Evolutionary conservation across 2,888 invertebrate species (phyloP), one percentile per base, ranked within the genome.

Genomic region (Caenorhabditis macrosperma): DNA sequence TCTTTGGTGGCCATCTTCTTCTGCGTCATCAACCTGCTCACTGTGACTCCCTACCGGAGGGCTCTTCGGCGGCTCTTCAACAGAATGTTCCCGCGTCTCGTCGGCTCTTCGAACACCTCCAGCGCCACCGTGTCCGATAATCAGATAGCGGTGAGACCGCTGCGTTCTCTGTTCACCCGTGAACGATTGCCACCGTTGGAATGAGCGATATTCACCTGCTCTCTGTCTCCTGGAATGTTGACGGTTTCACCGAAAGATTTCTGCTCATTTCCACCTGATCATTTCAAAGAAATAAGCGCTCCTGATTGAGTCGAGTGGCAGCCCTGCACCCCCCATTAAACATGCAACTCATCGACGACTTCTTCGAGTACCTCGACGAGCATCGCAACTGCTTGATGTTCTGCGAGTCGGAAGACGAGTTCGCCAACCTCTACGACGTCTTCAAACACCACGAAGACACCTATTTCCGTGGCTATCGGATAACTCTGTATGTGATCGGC

Each of bases 151-250:
- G 57, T 48, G 1, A 30, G 17, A 20, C 1, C 28, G n/a, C n/a
- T n/a, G n/a, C n/a, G n/a, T 17, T 68, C 68, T 15, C 41, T 68
- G n/a, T 68, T 68, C n/a, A 68, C 68, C n/a, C 22, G 67, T 30
- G 44, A 59, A 33, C 5, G 28, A n/a, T 38, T 22, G 15, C n/a
- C n/a, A n/a, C n/a, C n/a, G n/a, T n/a, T n/a, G n/a, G n/a, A n/a
- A n/a, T n/a, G n/a, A n/a, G n/a, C n/a, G n/a, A n/a, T n/a, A n/a
- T n/a, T n/a, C n/a, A n/a, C n/a, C n/a, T n/a, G n/a, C n/a, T n/a
- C n/a, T n/a, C n/a, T n/a, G n/a, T n/a, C n/a, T n/a, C n/a, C n/a
- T n/a, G n/a, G n/a, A n/a, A n/a, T n/a, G n/a, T n/a, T n/a, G n/a
- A n/a, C n/a, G n/a, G n/a, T n/a, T n/a, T n/a, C n/a, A n/a, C n/a